Percentiles rank a stretch among this genome's conserved stretches.
Conservation (phyloP, 2,113 vertebrate species). For the Fregetta grallaria region DNA sequence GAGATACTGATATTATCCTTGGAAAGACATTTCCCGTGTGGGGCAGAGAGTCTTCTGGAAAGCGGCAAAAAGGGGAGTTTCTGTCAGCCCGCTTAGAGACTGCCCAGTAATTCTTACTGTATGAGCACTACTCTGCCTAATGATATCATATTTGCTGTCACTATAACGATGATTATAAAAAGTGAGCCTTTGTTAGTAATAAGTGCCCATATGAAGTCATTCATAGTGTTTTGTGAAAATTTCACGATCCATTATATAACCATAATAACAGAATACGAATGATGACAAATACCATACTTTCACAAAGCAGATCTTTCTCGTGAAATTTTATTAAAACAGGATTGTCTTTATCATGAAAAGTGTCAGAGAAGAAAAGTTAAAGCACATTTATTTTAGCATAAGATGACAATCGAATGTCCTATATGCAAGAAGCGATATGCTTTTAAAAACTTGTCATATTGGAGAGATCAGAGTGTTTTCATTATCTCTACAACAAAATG, state of each 20-base stretch:
- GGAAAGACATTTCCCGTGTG: background rate
- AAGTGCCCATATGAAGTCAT: background rate
- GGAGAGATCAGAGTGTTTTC: conserved; percentile 12
- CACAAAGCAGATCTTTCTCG: background rate
- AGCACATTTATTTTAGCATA: background rate
- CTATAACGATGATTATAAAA: background rate
- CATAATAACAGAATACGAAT: background rate
- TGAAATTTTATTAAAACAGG: background rate
- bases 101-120: background rate
- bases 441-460: background rate
- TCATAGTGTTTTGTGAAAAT: background rate
- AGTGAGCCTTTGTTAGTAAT: background rate
- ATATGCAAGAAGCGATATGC: background rate
- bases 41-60: background rate
- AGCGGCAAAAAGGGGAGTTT: background rate
- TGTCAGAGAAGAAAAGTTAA: background rate
- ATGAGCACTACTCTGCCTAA: background rate
- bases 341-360: background rate
- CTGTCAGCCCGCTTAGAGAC: background rate
- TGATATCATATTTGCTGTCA: background rate
- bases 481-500: background rate
- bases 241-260: background rate
- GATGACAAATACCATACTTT: background rate
- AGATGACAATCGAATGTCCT: conserved; percentile 17
- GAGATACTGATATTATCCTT: background rate